Conservation (phyloP, 2,797 vertebrate genomes). For the Ciconia nigra region DNA sequence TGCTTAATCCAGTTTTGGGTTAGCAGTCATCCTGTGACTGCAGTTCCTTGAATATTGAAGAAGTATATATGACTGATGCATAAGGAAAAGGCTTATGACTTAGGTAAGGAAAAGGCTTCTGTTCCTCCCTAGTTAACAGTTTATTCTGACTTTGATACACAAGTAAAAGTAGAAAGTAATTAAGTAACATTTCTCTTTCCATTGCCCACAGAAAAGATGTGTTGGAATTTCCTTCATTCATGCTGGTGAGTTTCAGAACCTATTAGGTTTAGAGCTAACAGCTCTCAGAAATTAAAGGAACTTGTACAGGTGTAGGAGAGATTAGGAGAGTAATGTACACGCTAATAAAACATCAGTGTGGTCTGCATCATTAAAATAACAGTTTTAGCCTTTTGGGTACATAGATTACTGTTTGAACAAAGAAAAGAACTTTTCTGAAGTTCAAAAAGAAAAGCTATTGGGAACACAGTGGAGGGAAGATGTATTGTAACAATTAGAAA, state of each 20-base stretch:
- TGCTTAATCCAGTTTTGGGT: not conserved
- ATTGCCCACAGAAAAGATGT: not conserved
- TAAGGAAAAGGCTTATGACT: not conserved
- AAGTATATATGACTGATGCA: not conserved
- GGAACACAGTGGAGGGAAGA: not conserved
- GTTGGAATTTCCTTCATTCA: not conserved
- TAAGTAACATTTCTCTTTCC: not conserved
- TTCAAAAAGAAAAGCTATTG: not conserved
- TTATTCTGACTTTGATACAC: not conserved
- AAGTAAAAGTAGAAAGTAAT: not conserved
- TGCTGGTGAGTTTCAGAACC: not conserved
- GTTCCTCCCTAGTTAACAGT: not conserved
- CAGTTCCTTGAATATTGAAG: not conserved
- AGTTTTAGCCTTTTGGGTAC: not conserved
- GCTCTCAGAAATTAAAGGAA: not conserved
- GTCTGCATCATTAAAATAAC: not conserved
- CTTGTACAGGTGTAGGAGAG: not conserved
- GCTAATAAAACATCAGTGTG: not conserved
- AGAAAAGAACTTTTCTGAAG: not conserved
- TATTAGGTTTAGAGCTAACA: not conserved
- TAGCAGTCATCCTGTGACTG: not conserved
- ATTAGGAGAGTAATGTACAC: not conserved
- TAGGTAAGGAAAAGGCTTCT: not conserved
- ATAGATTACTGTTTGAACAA: not conserved
- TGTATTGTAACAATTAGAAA: not conserved